Evolutionary conservation across 2,888 invertebrate genomes (phyloP).

Genomic region (Lithophane semibrunnea): DNA sequence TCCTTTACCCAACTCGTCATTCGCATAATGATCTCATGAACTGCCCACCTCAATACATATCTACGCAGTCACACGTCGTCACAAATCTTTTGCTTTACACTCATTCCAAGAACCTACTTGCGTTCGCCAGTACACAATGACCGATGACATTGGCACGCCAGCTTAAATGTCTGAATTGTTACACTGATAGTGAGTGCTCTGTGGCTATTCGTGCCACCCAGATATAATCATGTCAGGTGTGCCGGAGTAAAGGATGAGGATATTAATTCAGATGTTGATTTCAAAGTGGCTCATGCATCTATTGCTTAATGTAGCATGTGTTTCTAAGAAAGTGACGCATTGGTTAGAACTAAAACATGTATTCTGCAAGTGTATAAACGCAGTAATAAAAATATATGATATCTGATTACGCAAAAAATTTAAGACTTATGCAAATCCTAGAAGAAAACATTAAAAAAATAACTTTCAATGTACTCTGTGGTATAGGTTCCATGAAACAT

Average conservation of each 20-base stretch:
- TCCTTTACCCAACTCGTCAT: background rate
- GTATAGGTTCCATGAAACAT: background rate
- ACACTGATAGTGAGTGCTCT: conserved; percentile 40
- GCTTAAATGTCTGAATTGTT: conserved; percentile 60
- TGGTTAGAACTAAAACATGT: background rate
- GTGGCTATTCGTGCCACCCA: conserved; percentile 56
- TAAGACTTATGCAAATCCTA: background rate
- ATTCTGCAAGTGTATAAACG: conserved; percentile 1
- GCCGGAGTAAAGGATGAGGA: conserved; percentile 42
- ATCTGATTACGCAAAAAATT: background rate
- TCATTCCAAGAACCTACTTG: conserved; percentile 49
- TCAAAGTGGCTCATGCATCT: conserved; percentile 29
- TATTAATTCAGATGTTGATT: conserved; percentile 37
- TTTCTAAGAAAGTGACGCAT: conserved; percentile 37
- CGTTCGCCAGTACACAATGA: conserved; percentile 62
- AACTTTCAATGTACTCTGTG: background rate
- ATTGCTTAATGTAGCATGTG: conserved; percentile 21
- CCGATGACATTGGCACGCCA: conserved; percentile 76
- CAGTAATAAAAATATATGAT: background rate
- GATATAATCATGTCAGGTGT: conserved; percentile 52
- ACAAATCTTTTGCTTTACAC: conserved; percentile 38
- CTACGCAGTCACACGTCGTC: background rate
- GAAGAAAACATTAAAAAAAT: background rate
- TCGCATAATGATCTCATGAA: background rate
- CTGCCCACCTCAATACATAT: background rate